Evolutionary conservation across 2,888 invertebrate species (phyloP).

Genomic region (Pardosa pseudoannulata): DNA sequence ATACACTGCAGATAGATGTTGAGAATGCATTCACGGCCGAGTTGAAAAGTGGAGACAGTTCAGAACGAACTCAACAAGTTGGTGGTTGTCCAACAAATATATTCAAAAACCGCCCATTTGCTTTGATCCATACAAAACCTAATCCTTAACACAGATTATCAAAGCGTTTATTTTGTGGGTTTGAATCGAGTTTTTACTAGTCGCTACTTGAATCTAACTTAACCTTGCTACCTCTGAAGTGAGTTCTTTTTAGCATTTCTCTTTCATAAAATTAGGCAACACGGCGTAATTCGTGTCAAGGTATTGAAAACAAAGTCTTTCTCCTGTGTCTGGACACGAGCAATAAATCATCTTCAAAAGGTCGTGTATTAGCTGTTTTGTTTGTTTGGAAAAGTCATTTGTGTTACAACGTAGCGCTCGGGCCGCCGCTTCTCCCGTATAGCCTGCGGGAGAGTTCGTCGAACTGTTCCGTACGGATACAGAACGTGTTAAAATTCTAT

Average conservation of each 20-base stretch:
- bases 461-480: neutral
- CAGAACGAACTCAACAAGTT: too few species aligned
- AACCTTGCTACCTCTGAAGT: neutral
- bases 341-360: slow-evolving; percentile 15
- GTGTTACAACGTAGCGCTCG: neutral
- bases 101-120: too few species aligned
- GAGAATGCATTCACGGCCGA: too few species aligned
- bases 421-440: neutral
- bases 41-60: too few species aligned
- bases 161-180: too few species aligned
- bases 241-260: neutral
- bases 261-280: neutral
- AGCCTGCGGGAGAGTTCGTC: neutral
- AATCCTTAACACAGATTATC: too few species aligned
- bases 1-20: too few species aligned
- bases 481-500: too few species aligned
- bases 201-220: too few species aligned
- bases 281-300: neutral
- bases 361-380: neutral
- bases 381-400: neutral
- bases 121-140: too few species aligned
- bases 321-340: neutral
- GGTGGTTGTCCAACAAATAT: too few species aligned
- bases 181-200: too few species aligned
- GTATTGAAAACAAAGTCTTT: slow-evolving; percentile 6